phyloP scores from a whole-genome alignment of 1,140 invertebrate genomes.

The Zaprionus ornatus region DNA sequence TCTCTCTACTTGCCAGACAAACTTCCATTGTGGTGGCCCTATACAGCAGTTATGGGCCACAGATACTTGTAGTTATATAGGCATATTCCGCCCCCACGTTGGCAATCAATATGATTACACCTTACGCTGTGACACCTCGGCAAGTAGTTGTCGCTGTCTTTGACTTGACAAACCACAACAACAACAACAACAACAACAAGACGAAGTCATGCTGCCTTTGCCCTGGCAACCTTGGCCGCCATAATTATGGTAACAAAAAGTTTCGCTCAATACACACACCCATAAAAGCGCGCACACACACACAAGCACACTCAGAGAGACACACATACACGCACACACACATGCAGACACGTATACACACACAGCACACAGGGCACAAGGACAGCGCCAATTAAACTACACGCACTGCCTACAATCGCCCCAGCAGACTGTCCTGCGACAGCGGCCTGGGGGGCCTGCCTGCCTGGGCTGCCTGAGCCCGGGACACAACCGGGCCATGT shows the following conservation, averaged over 20 bases:
- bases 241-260: conserved; percentile 82
- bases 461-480: conserved; percentile 21
- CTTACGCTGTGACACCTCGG: conserved; percentile 52
- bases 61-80: not conserved
- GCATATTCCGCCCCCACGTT: not conserved
- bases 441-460: conserved; percentile 5
- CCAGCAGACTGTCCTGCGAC: conserved; percentile 29
- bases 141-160: conserved; percentile 35
- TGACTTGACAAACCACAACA: conserved; percentile 32
- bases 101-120: conserved; percentile 53
- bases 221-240: conserved; percentile 69
- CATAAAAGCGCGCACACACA: conserved; percentile 37
- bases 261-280: conserved; percentile 75
- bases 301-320: conserved; percentile 25
- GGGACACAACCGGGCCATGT: conserved; percentile 33
- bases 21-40: not conserved
- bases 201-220: conserved; percentile 22
- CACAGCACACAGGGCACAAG: conserved; percentile 39
- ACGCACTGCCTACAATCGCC: conserved; percentile 53
- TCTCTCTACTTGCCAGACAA: not conserved
- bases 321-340: conserved; percentile 40
- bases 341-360: conserved; percentile 24
- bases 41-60: not conserved
- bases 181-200: not conserved
- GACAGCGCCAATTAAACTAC: conserved; percentile 74